A percentile compares a stretch with the other conserved stretches of the same genome.
Conservation (phyloP, 1,140 invertebrate species). For the Marisa cornuarietis region DNA sequence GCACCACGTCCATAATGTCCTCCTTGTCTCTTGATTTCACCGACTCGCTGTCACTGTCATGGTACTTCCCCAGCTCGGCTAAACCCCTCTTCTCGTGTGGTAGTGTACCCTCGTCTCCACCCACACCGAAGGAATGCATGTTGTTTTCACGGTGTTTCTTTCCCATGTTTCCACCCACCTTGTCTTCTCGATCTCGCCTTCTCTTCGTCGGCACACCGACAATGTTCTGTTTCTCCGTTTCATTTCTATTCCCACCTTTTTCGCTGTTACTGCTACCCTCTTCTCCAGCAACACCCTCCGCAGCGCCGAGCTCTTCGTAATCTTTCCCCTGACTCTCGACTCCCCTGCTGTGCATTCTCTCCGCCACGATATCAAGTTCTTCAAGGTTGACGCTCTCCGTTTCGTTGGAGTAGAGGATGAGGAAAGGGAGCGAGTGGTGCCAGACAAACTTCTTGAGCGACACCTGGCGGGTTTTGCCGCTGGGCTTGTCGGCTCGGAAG, state of each 20-base stretch:
- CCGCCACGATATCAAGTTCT: conserved; percentile 46
- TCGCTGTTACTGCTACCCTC: not conserved
- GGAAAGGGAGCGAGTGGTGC: conserved; percentile 61
- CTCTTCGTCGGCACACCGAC: too few species aligned
- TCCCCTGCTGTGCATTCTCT: conserved; percentile 20
- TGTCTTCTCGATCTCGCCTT: too few species aligned
- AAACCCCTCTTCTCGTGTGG: too few species aligned
- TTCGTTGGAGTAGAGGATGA: conserved; percentile 66
- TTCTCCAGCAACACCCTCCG: not conserved
- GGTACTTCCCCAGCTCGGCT: too few species aligned
- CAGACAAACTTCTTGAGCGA: conserved; percentile 48
- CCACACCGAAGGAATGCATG: too few species aligned
- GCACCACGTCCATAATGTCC: too few species aligned
- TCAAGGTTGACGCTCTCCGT: conserved; percentile 53
- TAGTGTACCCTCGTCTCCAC: too few species aligned
- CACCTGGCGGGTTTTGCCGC: conserved; percentile 38
- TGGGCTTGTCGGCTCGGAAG: conserved; percentile 43
- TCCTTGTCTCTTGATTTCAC: too few species aligned
- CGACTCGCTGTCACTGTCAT: too few species aligned
- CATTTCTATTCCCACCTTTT: not conserved
- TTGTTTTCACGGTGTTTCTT: too few species aligned
- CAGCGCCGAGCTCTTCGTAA: not conserved
- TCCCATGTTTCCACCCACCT: too few species aligned
- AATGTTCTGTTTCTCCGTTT: too few species aligned
- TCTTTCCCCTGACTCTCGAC: not conserved